Conservation (phyloP, 2,113 vertebrate species). For the Varanus komodoensis region DNA sequence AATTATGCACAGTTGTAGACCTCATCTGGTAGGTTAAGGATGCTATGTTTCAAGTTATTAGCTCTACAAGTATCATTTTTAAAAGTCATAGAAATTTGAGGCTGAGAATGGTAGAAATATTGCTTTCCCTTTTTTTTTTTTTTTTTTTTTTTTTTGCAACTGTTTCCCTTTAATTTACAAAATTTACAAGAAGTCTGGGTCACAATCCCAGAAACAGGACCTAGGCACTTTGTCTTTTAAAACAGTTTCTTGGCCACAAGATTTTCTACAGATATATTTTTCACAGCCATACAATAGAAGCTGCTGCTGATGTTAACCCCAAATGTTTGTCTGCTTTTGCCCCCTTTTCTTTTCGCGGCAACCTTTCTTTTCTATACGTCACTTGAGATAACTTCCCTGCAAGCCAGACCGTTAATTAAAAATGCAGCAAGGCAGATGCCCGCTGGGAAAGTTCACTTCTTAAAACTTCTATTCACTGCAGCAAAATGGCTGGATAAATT, state of each 20-base stretch:
- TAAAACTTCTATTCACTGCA: slow-evolving; percentile 1
- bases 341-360: neutral
- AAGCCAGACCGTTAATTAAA: slow-evolving; percentile 28
- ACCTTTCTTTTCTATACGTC: neutral
- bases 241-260: neutral
- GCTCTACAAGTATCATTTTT: no score
- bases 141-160: no score
- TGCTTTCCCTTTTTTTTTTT: no score
- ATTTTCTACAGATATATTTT: neutral
- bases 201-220: neutral
- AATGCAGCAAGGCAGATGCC: slow-evolving; percentile 18
- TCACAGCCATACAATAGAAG: neutral
- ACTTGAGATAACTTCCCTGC: neutral
- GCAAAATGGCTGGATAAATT: slow-evolving; percentile 10
- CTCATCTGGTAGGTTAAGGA: no score
- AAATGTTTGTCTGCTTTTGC: neutral
- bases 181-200: neutral
- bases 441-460: slow-evolving; percentile 12
- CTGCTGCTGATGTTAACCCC: neutral
- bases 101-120: no score
- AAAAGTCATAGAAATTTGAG: no score
- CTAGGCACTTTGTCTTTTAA: neutral
- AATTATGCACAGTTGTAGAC: no score
- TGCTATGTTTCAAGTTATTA: no score
- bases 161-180: neutral